phyloP scores from a whole-genome alignment of 2,113 vertebrate species.

The Antechinus flavipes region DNA sequence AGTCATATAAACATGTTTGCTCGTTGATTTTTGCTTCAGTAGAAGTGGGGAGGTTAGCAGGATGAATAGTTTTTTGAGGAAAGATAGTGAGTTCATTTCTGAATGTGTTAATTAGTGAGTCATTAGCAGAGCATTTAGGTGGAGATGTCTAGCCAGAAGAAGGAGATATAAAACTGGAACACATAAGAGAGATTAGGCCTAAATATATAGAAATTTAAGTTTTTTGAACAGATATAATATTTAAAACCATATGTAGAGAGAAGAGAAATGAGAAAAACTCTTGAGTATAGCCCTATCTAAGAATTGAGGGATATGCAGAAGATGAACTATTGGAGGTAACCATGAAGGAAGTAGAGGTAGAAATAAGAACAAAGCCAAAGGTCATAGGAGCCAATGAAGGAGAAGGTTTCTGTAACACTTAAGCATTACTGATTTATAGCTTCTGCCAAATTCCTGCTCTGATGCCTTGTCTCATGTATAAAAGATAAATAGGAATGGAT shows the following conservation, averaged over 20 bases:
- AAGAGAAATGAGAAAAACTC: neutral
- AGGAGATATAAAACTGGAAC: neutral
- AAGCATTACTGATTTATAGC: neutral
- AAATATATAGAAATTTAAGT: neutral
- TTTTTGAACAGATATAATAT: neutral
- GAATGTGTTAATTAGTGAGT: neutral
- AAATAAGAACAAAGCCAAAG: neutral
- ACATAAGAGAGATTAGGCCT: neutral
- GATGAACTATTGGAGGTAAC: neutral
- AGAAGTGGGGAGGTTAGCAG: neutral
- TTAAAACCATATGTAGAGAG: neutral
- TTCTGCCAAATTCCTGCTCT: neutral
- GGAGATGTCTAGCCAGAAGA: too few relatives aligned
- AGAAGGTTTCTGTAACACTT: neutral
- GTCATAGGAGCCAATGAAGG: neutral
- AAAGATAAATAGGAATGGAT: neutral
- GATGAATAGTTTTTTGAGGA: neutral
- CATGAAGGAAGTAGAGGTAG: neutral
- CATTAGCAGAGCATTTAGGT: neutral
- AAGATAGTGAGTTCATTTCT: neutral
- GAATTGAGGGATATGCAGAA: neutral
- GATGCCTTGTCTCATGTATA: neutral
- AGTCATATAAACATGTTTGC: neutral
- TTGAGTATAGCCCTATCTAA: neutral
- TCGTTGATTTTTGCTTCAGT: neutral